phyloP scores from a whole-genome alignment of 2,113 vertebrate genomes.

The Callospermophilus lateralis region DNA sequence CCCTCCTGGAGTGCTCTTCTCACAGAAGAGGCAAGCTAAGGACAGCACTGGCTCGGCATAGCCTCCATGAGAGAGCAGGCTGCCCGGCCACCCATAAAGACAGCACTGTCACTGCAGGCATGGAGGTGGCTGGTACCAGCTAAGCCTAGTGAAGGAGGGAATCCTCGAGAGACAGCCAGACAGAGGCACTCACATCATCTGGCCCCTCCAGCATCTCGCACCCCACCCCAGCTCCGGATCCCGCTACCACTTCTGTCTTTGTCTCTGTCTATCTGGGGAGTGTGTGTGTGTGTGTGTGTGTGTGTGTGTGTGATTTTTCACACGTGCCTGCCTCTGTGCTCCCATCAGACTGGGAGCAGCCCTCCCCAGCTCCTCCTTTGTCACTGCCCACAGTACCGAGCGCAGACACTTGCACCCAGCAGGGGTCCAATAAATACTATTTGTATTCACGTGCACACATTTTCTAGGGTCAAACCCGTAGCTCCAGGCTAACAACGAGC shows the following conservation, averaged over 20 bases:
- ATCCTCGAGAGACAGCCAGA: slow-evolving; percentile 69
- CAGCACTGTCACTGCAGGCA: slow-evolving; percentile 62
- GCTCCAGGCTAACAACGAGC: slow-evolving; percentile 52
- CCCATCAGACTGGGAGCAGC: neutral
- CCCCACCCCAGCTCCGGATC: neutral
- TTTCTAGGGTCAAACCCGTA: neutral
- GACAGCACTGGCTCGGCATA: neutral
- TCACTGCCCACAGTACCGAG: slow-evolving; percentile 28
- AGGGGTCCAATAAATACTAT: slow-evolving; percentile 52
- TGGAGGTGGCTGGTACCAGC: slow-evolving; percentile 79
- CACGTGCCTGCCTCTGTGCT: slow-evolving; percentile 45
- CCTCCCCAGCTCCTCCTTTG: slow-evolving; percentile 23
- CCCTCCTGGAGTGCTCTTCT: neutral
- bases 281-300: neutral
- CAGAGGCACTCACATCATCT: slow-evolving; percentile 51
- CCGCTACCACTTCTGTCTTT: slow-evolving; percentile 4
- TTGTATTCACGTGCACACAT: slow-evolving; percentile 37
- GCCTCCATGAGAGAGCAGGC: neutral
- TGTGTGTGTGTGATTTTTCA: slow-evolving; percentile 46
- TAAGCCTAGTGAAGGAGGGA: slow-evolving; percentile 56
- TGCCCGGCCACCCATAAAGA: slow-evolving; percentile 64
- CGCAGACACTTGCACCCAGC: neutral
- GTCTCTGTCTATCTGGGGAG: neutral
- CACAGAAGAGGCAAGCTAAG: slow-evolving; percentile 2
- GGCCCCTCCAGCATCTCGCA: neutral